These are phyloP conservation scores for Tylochromis polylepis DNA, from an alignment of 2,113 vertebrate species.

Conservation along the genomic window DNA sequence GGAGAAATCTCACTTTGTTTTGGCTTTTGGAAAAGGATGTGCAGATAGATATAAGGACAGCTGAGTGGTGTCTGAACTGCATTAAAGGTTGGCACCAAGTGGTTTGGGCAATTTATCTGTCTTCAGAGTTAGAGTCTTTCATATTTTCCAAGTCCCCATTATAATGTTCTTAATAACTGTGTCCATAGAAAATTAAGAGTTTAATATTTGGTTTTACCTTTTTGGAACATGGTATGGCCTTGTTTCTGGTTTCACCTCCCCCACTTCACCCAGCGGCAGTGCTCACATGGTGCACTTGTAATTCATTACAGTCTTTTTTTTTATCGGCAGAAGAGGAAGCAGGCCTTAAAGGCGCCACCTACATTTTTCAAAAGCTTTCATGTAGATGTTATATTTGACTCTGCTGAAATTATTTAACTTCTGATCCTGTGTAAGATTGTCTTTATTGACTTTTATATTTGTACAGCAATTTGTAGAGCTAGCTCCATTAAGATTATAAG, in stretches of 20 bases:
- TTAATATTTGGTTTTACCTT: neutral
- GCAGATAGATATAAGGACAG: neutral
- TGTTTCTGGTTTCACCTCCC: constrained; percentile 46
- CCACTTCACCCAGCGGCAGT: constrained; percentile 31
- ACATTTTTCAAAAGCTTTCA: neutral
- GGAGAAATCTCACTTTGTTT: neutral
- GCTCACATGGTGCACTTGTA: constrained; percentile 40
- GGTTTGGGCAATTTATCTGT: neutral
- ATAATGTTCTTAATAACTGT: neutral
- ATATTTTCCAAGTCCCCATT: neutral
- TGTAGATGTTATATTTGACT: neutral
- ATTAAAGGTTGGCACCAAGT: neutral
- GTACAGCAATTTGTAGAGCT: neutral
- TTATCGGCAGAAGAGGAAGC: constrained; percentile 5
- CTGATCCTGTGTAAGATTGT: neutral
- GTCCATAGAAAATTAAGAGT: neutral
- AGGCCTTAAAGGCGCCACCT: constrained; percentile 23
- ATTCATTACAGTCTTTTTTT: constrained; percentile 4
- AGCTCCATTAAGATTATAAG: neutral
- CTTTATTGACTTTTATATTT: neutral
- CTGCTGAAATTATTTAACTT: neutral
- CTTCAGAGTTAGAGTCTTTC: neutral
- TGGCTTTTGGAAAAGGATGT: neutral
- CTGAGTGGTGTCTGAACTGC: neutral
- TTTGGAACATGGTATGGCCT: constrained; percentile 2